Evolutionary conservation across 2,888 invertebrate species (phyloP), one percentile per base, ranked within the genome.

Genomic region (Sialis lutaria): DNA sequence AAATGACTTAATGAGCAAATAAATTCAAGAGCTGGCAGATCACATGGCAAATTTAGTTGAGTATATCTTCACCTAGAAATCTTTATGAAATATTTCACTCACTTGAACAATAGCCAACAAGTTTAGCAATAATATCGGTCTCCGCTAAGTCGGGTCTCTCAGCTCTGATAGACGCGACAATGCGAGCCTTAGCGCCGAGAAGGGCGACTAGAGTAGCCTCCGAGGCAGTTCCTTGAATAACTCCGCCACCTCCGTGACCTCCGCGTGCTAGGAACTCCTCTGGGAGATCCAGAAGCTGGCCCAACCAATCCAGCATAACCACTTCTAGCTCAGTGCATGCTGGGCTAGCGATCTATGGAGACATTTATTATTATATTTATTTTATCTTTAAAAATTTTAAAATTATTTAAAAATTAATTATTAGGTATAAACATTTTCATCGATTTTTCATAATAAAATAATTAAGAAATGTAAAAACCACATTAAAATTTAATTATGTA

Each of bases 321-420:
- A 93, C 91, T 67, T 95, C 95, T 48, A 96, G 68, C 63, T 96
- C 95, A 0, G 95, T 95, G 61, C 93, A 95, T 0, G 93, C 92
- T 0, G 95, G 95, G 65, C 91, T 90, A 0, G 92, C 82, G 53
- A 89, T 88, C 89, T 89, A 61, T 40, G 65, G 63, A 33, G 39
- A 40, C 40, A 48, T 41, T 31, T 31, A 31, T 31, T 22, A 6
- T 31, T 30, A 43, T 31, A 40, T 10, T 33, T 42, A 9, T 1
- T n/a, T n/a, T n/a, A n/a, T n/a, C n/a, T n/a, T n/a, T n/a, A n/a
- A n/a, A n/a, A n/a, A n/a, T n/a, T n/a, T n/a, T n/a, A n/a, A n/a
- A n/a, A n/a, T n/a, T n/a, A n/a, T n/a, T n/a, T n/a, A n/a, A n/a
- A n/a, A n/a, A n/a, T n/a, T n/a, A n/a, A n/a, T n/a, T n/a, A n/a